Percentiles rank a stretch among this genome's conserved stretches.
phyloP scores from a whole-genome alignment of 2,888 invertebrate genomes.

The Drosophila subsilvestris region DNA sequence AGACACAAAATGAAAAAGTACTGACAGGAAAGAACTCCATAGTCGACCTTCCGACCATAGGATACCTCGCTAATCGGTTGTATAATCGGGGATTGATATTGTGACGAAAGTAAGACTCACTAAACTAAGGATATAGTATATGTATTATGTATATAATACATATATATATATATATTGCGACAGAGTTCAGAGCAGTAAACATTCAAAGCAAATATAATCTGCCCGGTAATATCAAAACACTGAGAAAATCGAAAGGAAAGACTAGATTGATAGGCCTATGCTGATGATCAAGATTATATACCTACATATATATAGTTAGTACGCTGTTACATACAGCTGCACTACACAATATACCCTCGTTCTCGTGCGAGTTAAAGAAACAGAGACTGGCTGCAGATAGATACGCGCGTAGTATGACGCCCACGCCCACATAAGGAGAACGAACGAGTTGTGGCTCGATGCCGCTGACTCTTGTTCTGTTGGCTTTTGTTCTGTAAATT shows the following conservation, averaged over 20 bases:
- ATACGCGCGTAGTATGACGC: not conserved
- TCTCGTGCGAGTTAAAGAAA: not conserved
- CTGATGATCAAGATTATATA: not conserved
- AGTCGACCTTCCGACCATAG: not conserved
- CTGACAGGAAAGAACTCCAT: not conserved
- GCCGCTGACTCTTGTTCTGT: not conserved
- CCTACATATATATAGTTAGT: not conserved
- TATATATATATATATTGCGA: too few species aligned
- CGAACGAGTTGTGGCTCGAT: not conserved
- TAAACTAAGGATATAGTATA: too few species aligned
- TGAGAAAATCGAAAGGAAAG: not conserved
- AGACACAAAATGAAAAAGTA: not conserved
- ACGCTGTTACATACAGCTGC: not conserved
- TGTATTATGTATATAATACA: too few species aligned
- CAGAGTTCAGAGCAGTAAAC: too few species aligned
- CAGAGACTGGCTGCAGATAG: not conserved
- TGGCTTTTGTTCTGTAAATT: not conserved
- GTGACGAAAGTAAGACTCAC: too few species aligned
- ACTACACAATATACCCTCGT: not conserved
- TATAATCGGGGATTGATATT: not conserved
- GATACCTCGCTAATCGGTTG: not conserved
- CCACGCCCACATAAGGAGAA: not conserved
- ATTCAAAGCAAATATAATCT: too few species aligned
- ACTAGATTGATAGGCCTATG: not conserved
- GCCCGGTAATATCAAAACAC: not conserved